A percentile compares a stretch with the other conserved stretches of the same genome.
These are phyloP conservation scores for Scomber scombrus DNA, from an alignment of 2,113 vertebrate genomes.

Conservation along the genomic window DNA sequence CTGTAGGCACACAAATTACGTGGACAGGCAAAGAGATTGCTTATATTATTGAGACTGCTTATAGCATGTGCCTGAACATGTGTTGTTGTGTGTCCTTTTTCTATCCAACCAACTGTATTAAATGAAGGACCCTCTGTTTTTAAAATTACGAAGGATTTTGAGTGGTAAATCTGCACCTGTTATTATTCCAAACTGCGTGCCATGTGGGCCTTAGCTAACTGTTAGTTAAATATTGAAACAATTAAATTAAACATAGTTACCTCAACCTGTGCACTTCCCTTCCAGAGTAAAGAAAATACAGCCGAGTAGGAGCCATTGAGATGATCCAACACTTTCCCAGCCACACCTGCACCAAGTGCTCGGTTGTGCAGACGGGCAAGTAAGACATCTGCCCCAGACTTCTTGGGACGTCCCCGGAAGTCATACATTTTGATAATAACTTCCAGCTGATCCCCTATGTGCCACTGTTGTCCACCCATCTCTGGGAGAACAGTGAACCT, in stretches of 20 bases:
- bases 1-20: too few relatives aligned
- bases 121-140: too few relatives aligned
- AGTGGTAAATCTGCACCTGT: too few relatives aligned
- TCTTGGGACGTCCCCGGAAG: conserved; percentile 88
- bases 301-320: conserved; percentile 90
- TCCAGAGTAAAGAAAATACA: conserved; percentile 91
- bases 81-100: too few relatives aligned
- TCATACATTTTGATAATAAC: conserved; percentile 88
- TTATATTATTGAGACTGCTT: too few relatives aligned
- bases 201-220: background rate
- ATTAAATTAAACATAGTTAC: conserved; percentile 52
- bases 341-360: conserved; percentile 88
- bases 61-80: too few relatives aligned
- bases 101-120: too few relatives aligned
- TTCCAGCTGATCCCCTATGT: conserved; percentile 88
- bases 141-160: too few relatives aligned
- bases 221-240: background rate
- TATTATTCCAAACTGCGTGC: too few relatives aligned
- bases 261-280: conserved; percentile 87
- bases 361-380: conserved; percentile 88
- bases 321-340: conserved; percentile 88
- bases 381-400: conserved; percentile 91
- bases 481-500: conserved; percentile 86
- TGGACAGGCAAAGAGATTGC: too few relatives aligned
- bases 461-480: conserved; percentile 67